Conservation (phyloP, 2,113 vertebrate species). For the Redunca redunca region DNA sequence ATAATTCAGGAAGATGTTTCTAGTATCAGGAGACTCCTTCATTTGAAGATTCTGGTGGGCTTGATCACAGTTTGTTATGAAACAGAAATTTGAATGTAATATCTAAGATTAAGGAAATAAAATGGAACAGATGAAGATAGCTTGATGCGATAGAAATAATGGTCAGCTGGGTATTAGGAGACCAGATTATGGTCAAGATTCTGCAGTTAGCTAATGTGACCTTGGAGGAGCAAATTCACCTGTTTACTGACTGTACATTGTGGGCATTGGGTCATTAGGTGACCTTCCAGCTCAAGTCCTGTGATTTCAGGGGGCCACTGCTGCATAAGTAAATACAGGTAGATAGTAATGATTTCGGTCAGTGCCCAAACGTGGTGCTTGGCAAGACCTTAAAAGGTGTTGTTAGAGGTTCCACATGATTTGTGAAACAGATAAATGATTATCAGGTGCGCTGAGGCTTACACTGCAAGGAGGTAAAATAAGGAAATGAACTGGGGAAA, state of each 20-base stretch:
- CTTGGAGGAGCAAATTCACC: not conserved
- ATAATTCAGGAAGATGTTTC: not conserved
- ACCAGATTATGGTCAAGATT: not conserved
- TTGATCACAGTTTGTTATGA: not conserved
- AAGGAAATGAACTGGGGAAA: not conserved
- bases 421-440: not conserved
- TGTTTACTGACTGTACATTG: not conserved
- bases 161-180: not conserved
- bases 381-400: not conserved
- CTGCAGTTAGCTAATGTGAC: not conserved
- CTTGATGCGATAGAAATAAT: not conserved
- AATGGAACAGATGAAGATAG: not conserved
- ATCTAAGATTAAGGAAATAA: not conserved
- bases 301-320: not conserved
- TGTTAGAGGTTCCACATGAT: not conserved
- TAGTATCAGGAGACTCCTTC: not conserved
- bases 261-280: not conserved
- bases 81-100: slow-evolving; percentile 23
- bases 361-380: not conserved
- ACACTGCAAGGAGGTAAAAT: not conserved
- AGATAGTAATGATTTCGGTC: not conserved
- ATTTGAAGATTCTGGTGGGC: not conserved
- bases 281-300: not conserved
- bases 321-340: not conserved
- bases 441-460: not conserved